Conservation (phyloP, 1,140 invertebrate genomes). For the Brachionus rubens region DNA sequence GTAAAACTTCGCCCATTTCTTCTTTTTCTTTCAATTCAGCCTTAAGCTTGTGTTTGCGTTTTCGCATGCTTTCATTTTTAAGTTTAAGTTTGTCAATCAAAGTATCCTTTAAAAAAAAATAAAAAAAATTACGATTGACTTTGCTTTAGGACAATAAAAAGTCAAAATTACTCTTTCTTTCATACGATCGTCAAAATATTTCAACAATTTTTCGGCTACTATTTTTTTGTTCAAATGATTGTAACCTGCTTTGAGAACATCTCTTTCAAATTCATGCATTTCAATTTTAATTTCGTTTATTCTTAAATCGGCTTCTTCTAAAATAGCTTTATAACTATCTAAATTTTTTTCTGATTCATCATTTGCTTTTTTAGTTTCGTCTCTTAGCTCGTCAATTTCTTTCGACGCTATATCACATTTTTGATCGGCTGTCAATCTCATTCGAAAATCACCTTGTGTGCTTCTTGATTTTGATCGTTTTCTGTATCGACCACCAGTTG, state of each 20-base stretch:
- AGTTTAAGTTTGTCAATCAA: slow-evolving; percentile 59
- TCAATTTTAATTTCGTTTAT: slow-evolving; percentile 59
- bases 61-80: slow-evolving; percentile 59
- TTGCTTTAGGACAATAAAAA: too few species aligned
- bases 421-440: slow-evolving; percentile 57
- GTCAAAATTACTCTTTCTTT: slow-evolving; percentile 53
- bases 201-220: slow-evolving; percentile 57
- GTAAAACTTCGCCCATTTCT: slow-evolving; percentile 61
- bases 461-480: slow-evolving; percentile 57
- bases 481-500: slow-evolving; percentile 49
- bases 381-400: slow-evolving; percentile 56
- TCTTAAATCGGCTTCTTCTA: slow-evolving; percentile 58
- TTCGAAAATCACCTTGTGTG: slow-evolving; percentile 53
- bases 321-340: slow-evolving; percentile 57
- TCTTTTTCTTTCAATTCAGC: slow-evolving; percentile 62
- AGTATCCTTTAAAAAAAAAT: slow-evolving; percentile 52
- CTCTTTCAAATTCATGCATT: slow-evolving; percentile 59
- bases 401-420: slow-evolving; percentile 58
- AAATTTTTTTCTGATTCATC: slow-evolving; percentile 59
- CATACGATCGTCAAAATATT: slow-evolving; percentile 59
- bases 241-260: slow-evolving; percentile 57
- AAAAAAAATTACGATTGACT: too few species aligned
- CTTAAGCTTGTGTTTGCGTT: slow-evolving; percentile 59
- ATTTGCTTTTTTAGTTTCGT: slow-evolving; percentile 55
- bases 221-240: slow-evolving; percentile 56